Percentiles rank a stretch among this genome's conserved stretches.
Conservation (phyloP, 2,113 vertebrate species). For the Gopherus evgoodei region DNA sequence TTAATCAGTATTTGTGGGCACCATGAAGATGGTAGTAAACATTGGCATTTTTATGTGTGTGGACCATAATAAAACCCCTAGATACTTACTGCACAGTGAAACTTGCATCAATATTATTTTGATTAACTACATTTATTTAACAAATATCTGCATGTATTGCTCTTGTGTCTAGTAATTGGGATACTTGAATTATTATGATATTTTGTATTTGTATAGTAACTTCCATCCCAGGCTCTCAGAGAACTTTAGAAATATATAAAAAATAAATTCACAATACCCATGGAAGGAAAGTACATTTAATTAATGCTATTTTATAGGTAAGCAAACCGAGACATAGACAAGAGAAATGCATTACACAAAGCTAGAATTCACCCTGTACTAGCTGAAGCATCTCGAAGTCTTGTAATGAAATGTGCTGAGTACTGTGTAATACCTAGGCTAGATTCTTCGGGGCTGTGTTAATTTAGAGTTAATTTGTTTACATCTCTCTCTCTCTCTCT, state of each 20-base stretch:
- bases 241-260: not conserved
- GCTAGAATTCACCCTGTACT: not conserved
- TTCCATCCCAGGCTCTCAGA: not conserved
- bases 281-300: not conserved
- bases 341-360: not conserved
- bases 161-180: not conserved
- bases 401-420: not conserved
- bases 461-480: too few relatives aligned
- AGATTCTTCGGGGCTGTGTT: not conserved
- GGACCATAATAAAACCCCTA: constrained; percentile 48
- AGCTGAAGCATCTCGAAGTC: not conserved
- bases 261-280: not conserved
- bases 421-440: not conserved
- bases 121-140: constrained; percentile 14
- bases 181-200: not conserved
- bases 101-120: not conserved
- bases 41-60: constrained; percentile 50
- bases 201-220: not conserved
- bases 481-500: too few relatives aligned
- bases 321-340: not conserved
- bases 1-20: constrained; percentile 54
- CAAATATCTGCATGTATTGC: not conserved
- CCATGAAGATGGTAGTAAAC: constrained; percentile 41
- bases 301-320: not conserved
- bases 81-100: not conserved